Evolutionary conservation across 1,140 invertebrate species (phyloP), one percentile per base, ranked within the genome.

Genomic region (Bombus huntii): DNA sequence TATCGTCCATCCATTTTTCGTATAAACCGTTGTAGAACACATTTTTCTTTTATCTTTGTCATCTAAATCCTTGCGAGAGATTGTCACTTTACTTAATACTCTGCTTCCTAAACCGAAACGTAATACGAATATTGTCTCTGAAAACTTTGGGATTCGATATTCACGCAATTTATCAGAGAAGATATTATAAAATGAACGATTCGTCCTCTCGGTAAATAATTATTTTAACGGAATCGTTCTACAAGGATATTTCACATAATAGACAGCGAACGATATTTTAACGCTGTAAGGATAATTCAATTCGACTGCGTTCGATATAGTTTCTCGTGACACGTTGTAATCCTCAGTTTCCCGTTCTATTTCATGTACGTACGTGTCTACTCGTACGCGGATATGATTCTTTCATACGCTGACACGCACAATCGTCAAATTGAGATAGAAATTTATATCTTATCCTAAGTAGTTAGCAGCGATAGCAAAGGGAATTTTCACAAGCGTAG

Each of bases 261-360:
- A 85, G 87, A 57, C 74, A 84, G 77, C 75, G 82, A 65, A 85
- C 89, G 86, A 88, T 90, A 83, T 86, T 81, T 89, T 86, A 92
- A 88, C 87, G 88, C 88, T 91, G 88, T 89, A 89, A 92, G 90
- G 90, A 91, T 94, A 93, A 94, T 94, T 94, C 86, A 89, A 93
- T 92, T 93, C 92, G 88, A 89, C 90, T 89, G 88, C 90, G 87
- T 92, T 93, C 92, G 85, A 89, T 93, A 91, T 83, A 88, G 89
- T 90, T 91, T 85, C 84, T 71, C 87, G 78, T 86, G 81, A 90
- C 71, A 87, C 87, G 79, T 72, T 88, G 73, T 65, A 72, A 88
- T 76, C 84, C 73, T 81, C 75, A 80, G 66, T 80, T 77, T 72
- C 66, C 85, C 88, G 84, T 72, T 90, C 86, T 84, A 88, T 83